Conservation (phyloP, 2,888 invertebrate species). For the Pachydiplax longipennis region DNA sequence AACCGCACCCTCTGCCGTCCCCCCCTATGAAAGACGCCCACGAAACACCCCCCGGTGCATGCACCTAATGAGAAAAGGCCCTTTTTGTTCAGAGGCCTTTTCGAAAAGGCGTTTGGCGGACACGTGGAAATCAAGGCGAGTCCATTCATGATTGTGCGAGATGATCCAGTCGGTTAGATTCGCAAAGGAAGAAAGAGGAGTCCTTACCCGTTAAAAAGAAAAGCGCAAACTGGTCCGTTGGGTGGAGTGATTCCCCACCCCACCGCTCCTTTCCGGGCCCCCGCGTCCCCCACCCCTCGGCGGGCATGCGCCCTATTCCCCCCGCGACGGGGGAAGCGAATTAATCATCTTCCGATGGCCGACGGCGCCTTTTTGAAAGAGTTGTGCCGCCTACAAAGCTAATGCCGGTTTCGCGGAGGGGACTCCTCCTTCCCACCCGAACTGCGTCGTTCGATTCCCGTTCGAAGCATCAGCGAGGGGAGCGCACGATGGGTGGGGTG, state of each 20-base stretch:
- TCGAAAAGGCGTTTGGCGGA: background rate
- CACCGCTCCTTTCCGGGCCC: too few species aligned
- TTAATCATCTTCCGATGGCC: slow-evolving; percentile 43
- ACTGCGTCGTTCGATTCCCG: slow-evolving; percentile 1
- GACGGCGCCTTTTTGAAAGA: slow-evolving; percentile 29
- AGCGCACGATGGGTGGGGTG: too few species aligned
- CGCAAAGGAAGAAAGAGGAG: background rate
- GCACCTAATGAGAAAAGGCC: background rate
- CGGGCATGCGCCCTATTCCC: slow-evolving; percentile 11
- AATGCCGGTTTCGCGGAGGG: background rate
- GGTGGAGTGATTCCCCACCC: background rate
- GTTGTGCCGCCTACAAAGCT: slow-evolving; percentile 32
- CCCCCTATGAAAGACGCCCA: background rate
- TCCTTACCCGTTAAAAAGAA: slow-evolving; percentile 28
- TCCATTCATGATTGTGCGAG: slow-evolving; percentile 28
- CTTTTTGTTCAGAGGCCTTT: background rate
- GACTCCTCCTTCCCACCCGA: background rate
- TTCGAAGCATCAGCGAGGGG: background rate
- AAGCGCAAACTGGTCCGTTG: slow-evolving; percentile 34
- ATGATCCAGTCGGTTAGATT: slow-evolving; percentile 23
- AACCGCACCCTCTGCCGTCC: background rate
- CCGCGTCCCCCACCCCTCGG: too few species aligned
- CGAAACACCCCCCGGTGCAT: too few species aligned
- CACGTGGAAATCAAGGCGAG: background rate
- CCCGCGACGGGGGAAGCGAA: background rate